Evolutionary conservation across 2,797 vertebrate genomes (phyloP).

Genomic region (Lepilemur septentrionalis): DNA sequence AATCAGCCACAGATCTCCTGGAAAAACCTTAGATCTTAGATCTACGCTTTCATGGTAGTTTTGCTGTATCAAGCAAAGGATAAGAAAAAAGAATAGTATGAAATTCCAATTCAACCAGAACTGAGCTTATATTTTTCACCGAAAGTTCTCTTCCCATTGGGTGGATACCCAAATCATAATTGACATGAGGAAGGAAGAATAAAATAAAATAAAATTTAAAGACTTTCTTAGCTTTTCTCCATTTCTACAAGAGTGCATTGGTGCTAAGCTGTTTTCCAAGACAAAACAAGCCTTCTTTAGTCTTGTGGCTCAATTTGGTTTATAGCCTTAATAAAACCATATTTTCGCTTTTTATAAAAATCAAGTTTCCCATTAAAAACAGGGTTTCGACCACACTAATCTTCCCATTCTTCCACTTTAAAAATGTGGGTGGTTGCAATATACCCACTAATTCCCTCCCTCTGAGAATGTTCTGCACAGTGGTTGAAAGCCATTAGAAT

Average conservation of each 20-base stretch:
- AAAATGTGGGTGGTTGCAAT: not conserved
- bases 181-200: not conserved
- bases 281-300: conserved; percentile 33
- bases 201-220: not conserved
- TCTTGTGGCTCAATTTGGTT: conserved; percentile 23
- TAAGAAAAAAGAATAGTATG: not conserved
- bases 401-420: conserved; percentile 17
- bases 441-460: not conserved
- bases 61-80: not conserved
- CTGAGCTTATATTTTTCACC: conserved; percentile 19
- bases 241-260: not conserved
- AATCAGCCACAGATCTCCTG: not conserved
- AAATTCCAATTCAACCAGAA: not conserved
- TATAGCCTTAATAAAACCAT: conserved; percentile 42
- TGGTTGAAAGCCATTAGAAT: conserved; percentile 32
- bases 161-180: conserved; percentile 35
- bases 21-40: not conserved
- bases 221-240: not conserved
- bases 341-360: conserved; percentile 54
- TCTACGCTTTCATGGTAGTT: not conserved
- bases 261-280: not conserved
- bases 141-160: not conserved
- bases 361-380: conserved; percentile 36
- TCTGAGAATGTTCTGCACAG: conserved; percentile 5
- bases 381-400: not conserved